Evolutionary conservation across 2,888 invertebrate species (phyloP).

Genomic region (Ichneumoninae sp.): DNA sequence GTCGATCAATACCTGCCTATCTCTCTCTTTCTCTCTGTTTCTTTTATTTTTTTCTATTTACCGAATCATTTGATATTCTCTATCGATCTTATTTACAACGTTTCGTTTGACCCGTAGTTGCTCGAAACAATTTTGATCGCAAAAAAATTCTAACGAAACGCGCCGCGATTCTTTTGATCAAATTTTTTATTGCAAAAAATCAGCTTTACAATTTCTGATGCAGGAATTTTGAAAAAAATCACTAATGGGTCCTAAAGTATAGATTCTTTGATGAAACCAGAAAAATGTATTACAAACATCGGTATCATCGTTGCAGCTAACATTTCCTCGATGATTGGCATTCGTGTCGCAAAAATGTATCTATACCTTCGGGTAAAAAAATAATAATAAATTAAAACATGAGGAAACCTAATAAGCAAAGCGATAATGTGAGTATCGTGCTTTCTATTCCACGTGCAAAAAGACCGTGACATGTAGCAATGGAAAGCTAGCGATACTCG

Average conservation of each 20-base stretch:
- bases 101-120: constrained; percentile 4
- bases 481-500: constrained; percentile 36
- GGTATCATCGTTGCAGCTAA: not conserved
- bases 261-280: not conserved
- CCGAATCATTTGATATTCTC: not conserved
- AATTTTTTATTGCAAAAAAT: not conserved
- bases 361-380: not conserved
- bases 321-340: not conserved
- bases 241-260: not conserved
- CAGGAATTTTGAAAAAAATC: not conserved
- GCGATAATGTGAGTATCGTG: constrained; percentile 19
- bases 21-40: not conserved
- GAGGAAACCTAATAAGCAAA: constrained; percentile 8
- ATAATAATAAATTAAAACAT: not conserved
- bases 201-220: not conserved
- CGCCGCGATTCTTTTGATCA: not conserved
- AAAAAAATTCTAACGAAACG: not conserved
- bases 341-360: not conserved
- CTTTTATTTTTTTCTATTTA: not conserved
- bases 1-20: constrained; percentile 13
- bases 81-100: not conserved
- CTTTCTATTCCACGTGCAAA: constrained; percentile 16
- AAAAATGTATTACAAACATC: not conserved
- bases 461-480: constrained; percentile 48
- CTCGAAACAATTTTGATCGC: constrained; percentile 17